These are phyloP conservation scores for Turritopsis rubra DNA, from an alignment of 30 jellyfish, hydroid and myxozoan species.

Conservation along the genomic window DNA sequence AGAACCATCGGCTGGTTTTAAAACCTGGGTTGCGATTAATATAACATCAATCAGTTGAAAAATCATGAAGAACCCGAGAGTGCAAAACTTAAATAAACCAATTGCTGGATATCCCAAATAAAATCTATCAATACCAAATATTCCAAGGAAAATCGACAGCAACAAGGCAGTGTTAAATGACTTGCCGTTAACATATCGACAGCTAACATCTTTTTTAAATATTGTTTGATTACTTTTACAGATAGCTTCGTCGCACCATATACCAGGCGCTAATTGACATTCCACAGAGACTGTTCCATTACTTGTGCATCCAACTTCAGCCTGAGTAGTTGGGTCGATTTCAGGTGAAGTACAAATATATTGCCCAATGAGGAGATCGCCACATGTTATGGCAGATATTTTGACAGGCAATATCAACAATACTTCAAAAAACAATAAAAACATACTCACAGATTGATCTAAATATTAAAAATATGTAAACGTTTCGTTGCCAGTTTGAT, in stretches of 20 bases:
- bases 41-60: conserved; percentile 88
- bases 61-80: conserved; percentile 93
- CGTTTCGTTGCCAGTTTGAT: background rate
- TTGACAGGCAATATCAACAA: background rate
- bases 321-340: conserved; percentile 63
- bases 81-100: conserved; percentile 86
- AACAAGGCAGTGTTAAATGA: conserved; percentile 67
- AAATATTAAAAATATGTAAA: too few relatives aligned
- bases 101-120: conserved; percentile 98
- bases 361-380: conserved; percentile 71
- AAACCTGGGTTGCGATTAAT: conserved; percentile 84
- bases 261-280: conserved; percentile 49
- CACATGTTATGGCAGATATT: conserved; percentile 30
- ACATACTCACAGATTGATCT: background rate
- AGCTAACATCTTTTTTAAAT: conserved; percentile 57
- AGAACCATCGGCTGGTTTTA: conserved; percentile 98
- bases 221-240: conserved; percentile 46
- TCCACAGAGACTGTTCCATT: conserved; percentile 62
- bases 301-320: conserved; percentile 78
- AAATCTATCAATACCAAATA: conserved; percentile 90
- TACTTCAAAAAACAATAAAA: background rate
- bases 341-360: conserved; percentile 67
- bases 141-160: conserved; percentile 93
- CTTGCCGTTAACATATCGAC: conserved; percentile 91
- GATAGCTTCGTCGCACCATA: conserved; percentile 44